Conservation (phyloP, 2,797 vertebrate species). For the Alca torda region DNA sequence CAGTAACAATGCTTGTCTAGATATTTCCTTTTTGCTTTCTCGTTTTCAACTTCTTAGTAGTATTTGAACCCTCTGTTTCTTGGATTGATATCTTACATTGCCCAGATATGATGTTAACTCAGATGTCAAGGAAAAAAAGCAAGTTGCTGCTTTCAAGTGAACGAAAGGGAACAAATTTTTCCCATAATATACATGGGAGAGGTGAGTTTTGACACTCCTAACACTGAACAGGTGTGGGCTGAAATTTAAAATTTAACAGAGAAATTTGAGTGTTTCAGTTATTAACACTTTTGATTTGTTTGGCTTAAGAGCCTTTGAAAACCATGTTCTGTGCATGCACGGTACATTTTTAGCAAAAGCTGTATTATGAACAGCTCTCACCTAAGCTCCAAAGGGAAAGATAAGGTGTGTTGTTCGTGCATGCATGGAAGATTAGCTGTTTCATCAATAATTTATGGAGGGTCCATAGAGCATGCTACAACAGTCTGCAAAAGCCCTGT, state of each 20-base stretch:
- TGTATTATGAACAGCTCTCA: neutral
- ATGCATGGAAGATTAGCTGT: conserved; percentile 27
- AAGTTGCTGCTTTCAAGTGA: neutral
- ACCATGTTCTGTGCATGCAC: neutral
- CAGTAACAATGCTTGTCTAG: neutral
- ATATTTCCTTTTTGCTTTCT: neutral
- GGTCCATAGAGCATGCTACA: neutral
- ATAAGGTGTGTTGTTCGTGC: neutral
- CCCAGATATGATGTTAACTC: neutral
- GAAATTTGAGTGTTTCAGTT: neutral
- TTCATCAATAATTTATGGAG: conserved; percentile 17
- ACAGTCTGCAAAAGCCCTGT: neutral
- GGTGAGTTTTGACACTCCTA: neutral
- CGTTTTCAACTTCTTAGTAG: neutral
- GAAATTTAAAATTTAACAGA: neutral
- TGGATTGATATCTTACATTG: neutral
- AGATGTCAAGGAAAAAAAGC: neutral
- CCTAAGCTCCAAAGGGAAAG: neutral
- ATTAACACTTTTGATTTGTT: neutral
- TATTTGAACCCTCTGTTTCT: neutral
- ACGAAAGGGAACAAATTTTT: neutral
- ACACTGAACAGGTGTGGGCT: neutral
- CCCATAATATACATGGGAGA: neutral
- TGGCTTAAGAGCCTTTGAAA: neutral
- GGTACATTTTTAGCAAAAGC: neutral